These are phyloP conservation scores for Torymus tubicola DNA, from an alignment of 2,888 invertebrate species.

Conservation along the genomic window DNA sequence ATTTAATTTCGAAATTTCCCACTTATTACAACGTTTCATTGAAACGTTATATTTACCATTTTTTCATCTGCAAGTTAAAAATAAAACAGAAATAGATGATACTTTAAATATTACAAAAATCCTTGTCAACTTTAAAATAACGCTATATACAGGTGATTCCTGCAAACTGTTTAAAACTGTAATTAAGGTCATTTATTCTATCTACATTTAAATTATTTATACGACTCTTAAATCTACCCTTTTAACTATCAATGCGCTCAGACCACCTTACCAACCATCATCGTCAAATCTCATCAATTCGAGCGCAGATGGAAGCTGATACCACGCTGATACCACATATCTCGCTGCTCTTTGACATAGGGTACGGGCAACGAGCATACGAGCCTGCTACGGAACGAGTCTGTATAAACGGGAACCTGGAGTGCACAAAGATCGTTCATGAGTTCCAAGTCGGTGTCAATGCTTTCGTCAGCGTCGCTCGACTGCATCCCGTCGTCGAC, in stretches of 20 bases:
- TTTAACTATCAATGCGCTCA: background rate
- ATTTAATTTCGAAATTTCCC: no score
- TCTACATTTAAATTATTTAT: no score
- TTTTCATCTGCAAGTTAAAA: no score
- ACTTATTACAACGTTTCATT: no score
- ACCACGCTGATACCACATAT: slow-evolving; percentile 70
- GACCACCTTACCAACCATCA: background rate
- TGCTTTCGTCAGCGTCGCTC: background rate
- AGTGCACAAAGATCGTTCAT: slow-evolving; percentile 60
- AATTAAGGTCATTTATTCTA: no score
- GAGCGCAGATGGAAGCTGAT: slow-evolving; percentile 69
- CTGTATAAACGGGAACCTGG: slow-evolving; percentile 70
- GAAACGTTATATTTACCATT: no score
- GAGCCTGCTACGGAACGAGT: slow-evolving; percentile 67
- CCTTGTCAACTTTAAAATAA: no score
- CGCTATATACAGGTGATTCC: no score
- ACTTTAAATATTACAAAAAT: no score
- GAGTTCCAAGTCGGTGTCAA: slow-evolving; percentile 54
- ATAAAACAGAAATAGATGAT: no score
- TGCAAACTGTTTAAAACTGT: no score
- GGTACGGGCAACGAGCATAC: slow-evolving; percentile 70
- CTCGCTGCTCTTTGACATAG: slow-evolving; percentile 66
- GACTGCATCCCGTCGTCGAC: slow-evolving; percentile 59
- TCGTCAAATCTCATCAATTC: slow-evolving; percentile 21
- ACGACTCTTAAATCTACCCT: no score